A percentile compares a stretch with the other conserved stretches of the same genome.
phyloP scores from a whole-genome alignment of 2,113 vertebrate species.

The Lycaon pictus region DNA sequence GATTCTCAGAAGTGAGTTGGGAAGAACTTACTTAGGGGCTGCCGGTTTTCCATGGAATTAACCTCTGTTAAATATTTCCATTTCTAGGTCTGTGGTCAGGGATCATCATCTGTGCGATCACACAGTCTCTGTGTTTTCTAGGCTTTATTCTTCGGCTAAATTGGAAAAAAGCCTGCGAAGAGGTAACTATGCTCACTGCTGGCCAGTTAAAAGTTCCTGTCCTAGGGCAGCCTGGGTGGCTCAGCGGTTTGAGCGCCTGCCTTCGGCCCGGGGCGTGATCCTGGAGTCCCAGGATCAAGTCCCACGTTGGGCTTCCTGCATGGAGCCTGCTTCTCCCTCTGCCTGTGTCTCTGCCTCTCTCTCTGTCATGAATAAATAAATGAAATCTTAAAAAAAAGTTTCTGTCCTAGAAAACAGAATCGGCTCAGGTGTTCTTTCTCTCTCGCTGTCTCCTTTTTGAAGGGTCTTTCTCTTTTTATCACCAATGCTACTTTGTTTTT shows the following conservation, averaged over 20 bases:
- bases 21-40: accelerated
- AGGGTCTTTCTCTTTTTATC: background rate
- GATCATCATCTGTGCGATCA: conserved; percentile 87
- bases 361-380: too few relatives aligned
- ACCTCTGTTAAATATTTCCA: background rate
- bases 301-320: too few relatives aligned
- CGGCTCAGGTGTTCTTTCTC: background rate
- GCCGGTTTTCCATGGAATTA: background rate
- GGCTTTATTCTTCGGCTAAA: conserved; percentile 89
- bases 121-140: conserved; percentile 90
- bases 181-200: conserved; percentile 86
- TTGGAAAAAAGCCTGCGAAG: conserved; percentile 91
- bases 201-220: background rate
- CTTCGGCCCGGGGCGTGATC: too few relatives aligned
- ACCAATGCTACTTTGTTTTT: background rate
- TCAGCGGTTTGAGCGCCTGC: too few relatives aligned
- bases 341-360: too few relatives aligned
- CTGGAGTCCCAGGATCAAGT: too few relatives aligned
- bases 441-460: background rate
- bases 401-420: background rate
- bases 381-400: background rate
- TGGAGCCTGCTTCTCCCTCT: too few relatives aligned
- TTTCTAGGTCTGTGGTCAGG: conserved; percentile 93
- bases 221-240: background rate
- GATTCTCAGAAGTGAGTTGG: background rate